Evolutionary conservation across 2,113 vertebrate species (phyloP).

Genomic region (Dendrocopos noguchii): DNA sequence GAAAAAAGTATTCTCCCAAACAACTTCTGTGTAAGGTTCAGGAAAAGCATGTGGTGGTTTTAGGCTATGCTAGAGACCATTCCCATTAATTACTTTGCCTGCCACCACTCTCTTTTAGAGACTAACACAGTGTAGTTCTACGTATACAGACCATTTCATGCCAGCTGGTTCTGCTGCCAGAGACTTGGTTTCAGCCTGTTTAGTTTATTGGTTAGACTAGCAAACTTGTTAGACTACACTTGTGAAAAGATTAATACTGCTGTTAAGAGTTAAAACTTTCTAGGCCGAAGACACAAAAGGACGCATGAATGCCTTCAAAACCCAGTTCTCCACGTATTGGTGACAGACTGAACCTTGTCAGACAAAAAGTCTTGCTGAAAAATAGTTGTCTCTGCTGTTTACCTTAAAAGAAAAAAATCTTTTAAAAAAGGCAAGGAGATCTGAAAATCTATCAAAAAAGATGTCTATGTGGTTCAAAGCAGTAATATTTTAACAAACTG

Average conservation of each 20-base stretch:
- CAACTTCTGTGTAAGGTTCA: not conserved
- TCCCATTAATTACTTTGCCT: not conserved
- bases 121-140: slow-evolving; percentile 1
- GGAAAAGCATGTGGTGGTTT: not conserved
- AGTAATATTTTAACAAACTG: not conserved
- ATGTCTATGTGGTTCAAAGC: not conserved
- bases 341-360: not conserved
- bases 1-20: not conserved
- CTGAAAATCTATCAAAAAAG: not conserved
- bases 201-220: not conserved
- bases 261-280: not conserved
- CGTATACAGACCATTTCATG: not conserved
- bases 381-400: not conserved
- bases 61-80: not conserved
- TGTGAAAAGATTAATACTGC: slow-evolving; percentile 15
- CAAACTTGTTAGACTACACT: not conserved
- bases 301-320: slow-evolving; percentile 3
- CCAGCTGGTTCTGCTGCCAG: slow-evolving; percentile 10
- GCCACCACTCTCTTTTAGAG: not conserved
- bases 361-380: not conserved
- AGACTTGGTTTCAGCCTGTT: not conserved
- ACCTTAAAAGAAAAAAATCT: not conserved
- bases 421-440: not conserved
- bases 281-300: not conserved
- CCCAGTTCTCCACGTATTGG: not conserved